phyloP scores from a whole-genome alignment of 2,113 vertebrate species.

The Dicerorhinus sumatrensis region DNA sequence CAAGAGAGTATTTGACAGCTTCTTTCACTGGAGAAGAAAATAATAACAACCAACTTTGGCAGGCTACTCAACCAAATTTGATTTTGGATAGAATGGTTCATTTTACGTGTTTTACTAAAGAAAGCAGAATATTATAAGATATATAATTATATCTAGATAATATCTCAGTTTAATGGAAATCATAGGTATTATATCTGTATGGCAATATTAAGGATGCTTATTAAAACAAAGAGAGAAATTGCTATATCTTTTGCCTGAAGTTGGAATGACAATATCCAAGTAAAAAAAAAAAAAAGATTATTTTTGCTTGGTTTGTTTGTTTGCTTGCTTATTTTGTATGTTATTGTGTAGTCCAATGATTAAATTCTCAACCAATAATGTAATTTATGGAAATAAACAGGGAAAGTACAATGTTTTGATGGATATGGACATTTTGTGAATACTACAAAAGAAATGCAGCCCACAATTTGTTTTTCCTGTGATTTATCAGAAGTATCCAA shows the following conservation, averaged over 20 bases:
- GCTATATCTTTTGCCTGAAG: background rate
- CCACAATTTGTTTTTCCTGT: constrained; percentile 60
- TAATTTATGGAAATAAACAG: constrained; percentile 52
- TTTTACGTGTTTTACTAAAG: constrained; percentile 2
- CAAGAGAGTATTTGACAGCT: background rate
- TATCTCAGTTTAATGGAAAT: background rate
- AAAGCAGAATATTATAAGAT: background rate
- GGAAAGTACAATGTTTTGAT: constrained; percentile 51
- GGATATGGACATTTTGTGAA: constrained; percentile 66
- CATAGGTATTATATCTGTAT: background rate
- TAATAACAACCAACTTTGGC: background rate
- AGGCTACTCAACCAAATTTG: background rate
- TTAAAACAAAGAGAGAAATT: constrained; percentile 46
- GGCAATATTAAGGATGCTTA: background rate
- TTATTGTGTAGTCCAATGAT: constrained; percentile 16
- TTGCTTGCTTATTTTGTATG: constrained; percentile 32
- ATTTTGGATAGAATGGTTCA: background rate
- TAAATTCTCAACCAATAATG: constrained; percentile 50
- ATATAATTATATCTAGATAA: constrained; percentile 9
- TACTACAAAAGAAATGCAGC: constrained; percentile 23
- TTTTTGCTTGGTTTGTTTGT: constrained; percentile 23
- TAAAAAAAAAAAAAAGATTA: background rate
- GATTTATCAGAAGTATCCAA: constrained; percentile 37
- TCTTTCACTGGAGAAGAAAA: constrained; percentile 6
- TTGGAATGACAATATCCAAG: constrained; percentile 14